A percentile compares a stretch with the other conserved stretches of the same genome.
phyloP scores from a whole-genome alignment of 2,797 vertebrate species.

The Gambusia yucatana region DNA sequence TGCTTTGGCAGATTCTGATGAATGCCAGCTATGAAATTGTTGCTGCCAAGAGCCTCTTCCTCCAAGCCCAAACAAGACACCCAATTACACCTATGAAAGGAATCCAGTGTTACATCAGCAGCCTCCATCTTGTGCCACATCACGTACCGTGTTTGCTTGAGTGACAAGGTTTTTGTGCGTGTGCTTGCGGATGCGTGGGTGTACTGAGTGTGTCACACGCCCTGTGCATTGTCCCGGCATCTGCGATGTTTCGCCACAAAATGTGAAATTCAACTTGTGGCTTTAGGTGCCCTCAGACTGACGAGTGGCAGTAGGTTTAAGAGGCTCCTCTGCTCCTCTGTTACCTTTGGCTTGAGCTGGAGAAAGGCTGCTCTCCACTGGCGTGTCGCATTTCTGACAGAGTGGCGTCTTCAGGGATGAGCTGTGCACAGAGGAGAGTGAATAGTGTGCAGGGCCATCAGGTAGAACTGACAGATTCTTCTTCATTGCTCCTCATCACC shows the following conservation, averaged over 20 bases:
- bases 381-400: slow-evolving; percentile 61
- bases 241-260: slow-evolving; percentile 19
- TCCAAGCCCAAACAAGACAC: slow-evolving; percentile 45
- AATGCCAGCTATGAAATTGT: slow-evolving; percentile 51
- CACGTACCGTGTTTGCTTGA: slow-evolving; percentile 45
- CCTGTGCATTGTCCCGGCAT: slow-evolving; percentile 2
- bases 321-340: slow-evolving; percentile 36
- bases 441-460: slow-evolving; percentile 17
- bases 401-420: slow-evolving; percentile 23
- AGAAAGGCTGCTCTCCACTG: slow-evolving; percentile 28
- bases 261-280: slow-evolving; percentile 5
- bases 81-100: slow-evolving; percentile 67
- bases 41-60: slow-evolving; percentile 29
- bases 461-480: slow-evolving; percentile 23
- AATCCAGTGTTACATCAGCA: slow-evolving; percentile 58
- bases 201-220: slow-evolving; percentile 17
- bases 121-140: slow-evolving; percentile 57
- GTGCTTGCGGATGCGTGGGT: slow-evolving; percentile 27
- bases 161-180: slow-evolving; percentile 56
- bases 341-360: slow-evolving; percentile 48
- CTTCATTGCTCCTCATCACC: slow-evolving; percentile 7
- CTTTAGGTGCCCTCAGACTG: slow-evolving; percentile 35
- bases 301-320: slow-evolving; percentile 22
- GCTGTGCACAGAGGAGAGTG: slow-evolving; percentile 17
- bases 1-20: slow-evolving; percentile 54